Evolutionary conservation across 2,113 vertebrate species (phyloP).

Genomic region (Jaculus jaculus): DNA sequence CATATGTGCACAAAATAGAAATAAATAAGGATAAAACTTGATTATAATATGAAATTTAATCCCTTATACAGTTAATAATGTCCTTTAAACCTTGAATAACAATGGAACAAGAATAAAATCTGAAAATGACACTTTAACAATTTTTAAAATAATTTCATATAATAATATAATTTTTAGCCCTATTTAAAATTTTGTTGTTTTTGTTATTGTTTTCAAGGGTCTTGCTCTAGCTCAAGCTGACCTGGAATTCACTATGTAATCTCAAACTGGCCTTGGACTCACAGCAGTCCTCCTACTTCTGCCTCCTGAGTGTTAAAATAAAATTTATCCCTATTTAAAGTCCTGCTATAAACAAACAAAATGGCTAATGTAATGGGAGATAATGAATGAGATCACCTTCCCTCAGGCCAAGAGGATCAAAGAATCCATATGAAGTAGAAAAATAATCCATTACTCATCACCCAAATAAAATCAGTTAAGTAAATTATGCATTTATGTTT

Average conservation of each 20-base stretch:
- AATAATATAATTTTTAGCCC: not conserved
- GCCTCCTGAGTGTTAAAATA: no score
- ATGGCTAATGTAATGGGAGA: not conserved
- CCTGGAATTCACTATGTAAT: no score
- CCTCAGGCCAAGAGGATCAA: not conserved
- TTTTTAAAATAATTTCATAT: constrained; percentile 43
- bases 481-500: not conserved
- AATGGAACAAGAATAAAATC: not conserved
- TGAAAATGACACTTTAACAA: constrained; percentile 28
- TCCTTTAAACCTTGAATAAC: constrained; percentile 32
- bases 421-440: not conserved
- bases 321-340: constrained; percentile 41
- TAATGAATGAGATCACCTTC: not conserved
- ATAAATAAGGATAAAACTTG: not conserved
- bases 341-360: constrained; percentile 15
- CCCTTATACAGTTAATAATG: not conserved
- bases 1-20: not conserved
- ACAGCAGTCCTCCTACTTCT: no score
- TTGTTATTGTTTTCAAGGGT: no score
- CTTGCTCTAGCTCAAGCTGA: no score
- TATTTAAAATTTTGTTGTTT: not conserved
- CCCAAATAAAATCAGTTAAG: not conserved
- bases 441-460: constrained; percentile 12
- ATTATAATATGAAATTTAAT: constrained; percentile 22
- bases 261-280: no score